Conservation (phyloP, 37 sponge, comb jelly and placozoan genomes). For the Chondrosia reniformis region DNA sequence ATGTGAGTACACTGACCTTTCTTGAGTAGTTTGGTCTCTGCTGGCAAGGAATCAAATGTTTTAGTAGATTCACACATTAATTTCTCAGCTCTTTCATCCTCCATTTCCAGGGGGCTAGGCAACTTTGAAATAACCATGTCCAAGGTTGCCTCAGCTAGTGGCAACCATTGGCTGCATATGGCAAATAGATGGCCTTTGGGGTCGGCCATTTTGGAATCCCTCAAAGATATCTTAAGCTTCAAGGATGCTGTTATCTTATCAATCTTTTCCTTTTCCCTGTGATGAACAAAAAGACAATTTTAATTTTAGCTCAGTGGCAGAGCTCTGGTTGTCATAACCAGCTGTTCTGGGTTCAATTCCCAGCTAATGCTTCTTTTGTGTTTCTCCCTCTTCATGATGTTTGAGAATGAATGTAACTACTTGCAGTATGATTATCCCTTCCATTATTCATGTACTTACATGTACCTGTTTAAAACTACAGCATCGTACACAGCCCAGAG, state of each 20-base stretch:
- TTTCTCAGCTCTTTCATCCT: constrained; percentile 67
- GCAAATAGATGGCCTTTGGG: constrained; percentile 70
- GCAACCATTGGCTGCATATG: constrained; percentile 93
- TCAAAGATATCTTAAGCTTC: constrained; percentile 69
- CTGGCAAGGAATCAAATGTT: constrained; percentile 70
- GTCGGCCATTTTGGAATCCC: constrained; percentile 71
- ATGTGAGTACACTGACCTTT: constrained; percentile 46
- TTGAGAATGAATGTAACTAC: no score
- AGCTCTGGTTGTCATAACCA: no score
- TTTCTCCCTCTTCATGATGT: no score
- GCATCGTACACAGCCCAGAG: constrained; percentile 96
- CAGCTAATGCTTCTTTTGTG: no score
- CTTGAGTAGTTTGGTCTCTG: constrained; percentile 63
- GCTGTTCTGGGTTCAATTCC: no score
- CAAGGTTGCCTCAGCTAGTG: constrained; percentile 76
- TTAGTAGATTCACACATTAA: constrained; percentile 64
- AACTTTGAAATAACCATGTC: constrained; percentile 77
- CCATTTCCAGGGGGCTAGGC: constrained; percentile 81
- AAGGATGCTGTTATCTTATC: constrained; percentile 84
- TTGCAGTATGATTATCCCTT: no score
- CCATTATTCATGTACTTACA: no score
- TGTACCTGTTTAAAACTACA: constrained; percentile 38
- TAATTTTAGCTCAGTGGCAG: no score
- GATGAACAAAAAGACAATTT: no score
- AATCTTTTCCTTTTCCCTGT: constrained; percentile 78